Evolutionary conservation across 2,797 vertebrate genomes (phyloP).

Genomic region (Hafferia zeledoni): DNA sequence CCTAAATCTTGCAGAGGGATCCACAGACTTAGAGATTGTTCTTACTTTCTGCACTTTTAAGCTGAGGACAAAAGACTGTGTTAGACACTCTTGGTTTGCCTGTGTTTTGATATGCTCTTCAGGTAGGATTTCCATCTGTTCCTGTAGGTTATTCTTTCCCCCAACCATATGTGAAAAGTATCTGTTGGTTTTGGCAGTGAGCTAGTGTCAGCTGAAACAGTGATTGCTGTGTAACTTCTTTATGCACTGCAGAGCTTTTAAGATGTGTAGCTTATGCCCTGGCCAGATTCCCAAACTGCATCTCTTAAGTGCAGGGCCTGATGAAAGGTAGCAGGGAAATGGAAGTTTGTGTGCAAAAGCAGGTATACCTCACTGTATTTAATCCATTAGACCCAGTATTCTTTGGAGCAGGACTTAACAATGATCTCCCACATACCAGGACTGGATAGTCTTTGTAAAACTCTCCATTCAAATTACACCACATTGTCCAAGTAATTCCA

Average conservation of each 20-base stretch:
- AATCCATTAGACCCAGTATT: neutral
- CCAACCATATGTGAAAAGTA: conserved; percentile 43
- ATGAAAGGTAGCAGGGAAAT: neutral
- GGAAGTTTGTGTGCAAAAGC: neutral
- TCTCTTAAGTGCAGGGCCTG: neutral
- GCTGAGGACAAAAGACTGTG: neutral
- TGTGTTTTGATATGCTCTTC: conserved; percentile 5
- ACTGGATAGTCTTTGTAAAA: neutral
- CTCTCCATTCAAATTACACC: neutral
- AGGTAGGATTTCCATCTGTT: conserved; percentile 54
- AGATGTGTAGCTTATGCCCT: neutral
- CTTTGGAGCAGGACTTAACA: neutral
- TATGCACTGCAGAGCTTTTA: neutral
- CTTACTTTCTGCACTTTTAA: neutral
- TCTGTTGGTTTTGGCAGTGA: conserved; percentile 33
- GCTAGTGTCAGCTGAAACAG: conserved; percentile 22
- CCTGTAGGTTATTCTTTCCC: conserved; percentile 19
- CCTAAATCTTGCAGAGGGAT: neutral
- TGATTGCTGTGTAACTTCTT: neutral
- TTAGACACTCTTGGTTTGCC: neutral
- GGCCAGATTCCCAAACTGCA: neutral
- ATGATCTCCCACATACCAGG: neutral
- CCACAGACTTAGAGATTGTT: neutral
- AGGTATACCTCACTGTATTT: neutral
- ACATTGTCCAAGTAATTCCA: neutral